A percentile compares a stretch with the other conserved stretches of the same genome.
phyloP scores from a whole-genome alignment of 2,797 vertebrate species.

The Luscinia luscinia region DNA sequence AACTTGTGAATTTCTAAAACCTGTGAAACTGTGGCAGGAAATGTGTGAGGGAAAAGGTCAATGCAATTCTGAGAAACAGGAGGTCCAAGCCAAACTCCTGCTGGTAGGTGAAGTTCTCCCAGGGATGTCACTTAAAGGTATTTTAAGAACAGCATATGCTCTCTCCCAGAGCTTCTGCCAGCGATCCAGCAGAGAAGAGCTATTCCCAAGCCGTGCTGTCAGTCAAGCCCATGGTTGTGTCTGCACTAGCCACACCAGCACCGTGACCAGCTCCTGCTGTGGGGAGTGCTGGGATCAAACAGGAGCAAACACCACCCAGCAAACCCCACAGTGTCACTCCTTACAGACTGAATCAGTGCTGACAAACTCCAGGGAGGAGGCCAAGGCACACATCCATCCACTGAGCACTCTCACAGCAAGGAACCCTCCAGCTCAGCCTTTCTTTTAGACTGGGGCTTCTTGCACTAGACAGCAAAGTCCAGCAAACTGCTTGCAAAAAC shows the following conservation, averaged over 20 bases:
- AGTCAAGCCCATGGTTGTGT: not conserved
- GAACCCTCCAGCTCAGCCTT: not conserved
- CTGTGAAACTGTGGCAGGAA: slow-evolving; percentile 24
- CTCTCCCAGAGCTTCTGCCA: slow-evolving; percentile 14
- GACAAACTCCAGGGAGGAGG: not conserved
- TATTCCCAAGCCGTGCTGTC: not conserved
- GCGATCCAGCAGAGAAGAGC: not conserved
- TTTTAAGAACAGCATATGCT: slow-evolving; percentile 65
- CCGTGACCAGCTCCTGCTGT: not conserved
- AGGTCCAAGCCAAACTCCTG: slow-evolving; percentile 38
- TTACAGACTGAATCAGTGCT: not conserved
- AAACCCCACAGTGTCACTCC: not conserved
- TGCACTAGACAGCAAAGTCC: not conserved
- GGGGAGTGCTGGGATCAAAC: not conserved
- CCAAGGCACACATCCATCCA: not conserved
- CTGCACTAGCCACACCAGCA: not conserved
- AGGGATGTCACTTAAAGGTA: slow-evolving; percentile 25
- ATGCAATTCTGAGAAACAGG: not conserved
- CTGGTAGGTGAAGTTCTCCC: slow-evolving; percentile 46
- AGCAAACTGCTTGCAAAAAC: not conserved
- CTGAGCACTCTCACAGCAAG: not conserved
- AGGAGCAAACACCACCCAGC: not conserved
- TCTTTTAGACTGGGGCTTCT: not conserved
- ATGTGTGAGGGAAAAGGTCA: slow-evolving; percentile 36
- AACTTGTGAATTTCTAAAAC: slow-evolving; percentile 41